These are phyloP conservation scores for Mus minutoides DNA, from an alignment of 2,797 vertebrate species.

Conservation along the genomic window DNA sequence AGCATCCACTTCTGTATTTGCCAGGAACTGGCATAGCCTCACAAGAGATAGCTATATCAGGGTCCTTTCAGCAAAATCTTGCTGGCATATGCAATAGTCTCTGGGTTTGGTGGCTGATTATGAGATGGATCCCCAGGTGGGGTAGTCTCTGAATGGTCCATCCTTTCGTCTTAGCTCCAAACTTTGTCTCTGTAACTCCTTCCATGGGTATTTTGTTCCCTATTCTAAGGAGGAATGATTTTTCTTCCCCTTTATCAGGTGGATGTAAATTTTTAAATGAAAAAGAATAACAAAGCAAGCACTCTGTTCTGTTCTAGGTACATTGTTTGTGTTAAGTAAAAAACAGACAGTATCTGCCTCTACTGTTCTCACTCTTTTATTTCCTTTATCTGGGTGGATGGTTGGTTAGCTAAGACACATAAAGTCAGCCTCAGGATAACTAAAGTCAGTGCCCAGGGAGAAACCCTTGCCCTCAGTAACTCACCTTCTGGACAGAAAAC, in stretches of 20 bases:
- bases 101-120: no score
- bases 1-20: no score
- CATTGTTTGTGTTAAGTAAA: not conserved
- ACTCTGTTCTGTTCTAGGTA: not conserved
- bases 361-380: not conserved
- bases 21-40: no score
- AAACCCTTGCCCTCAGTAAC: not conserved
- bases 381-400: not conserved
- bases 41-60: no score
- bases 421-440: not conserved
- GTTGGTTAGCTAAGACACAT: not conserved
- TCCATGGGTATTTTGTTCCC: no score
- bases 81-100: no score
- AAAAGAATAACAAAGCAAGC: not conserved
- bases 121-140: no score
- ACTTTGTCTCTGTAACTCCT: no score
- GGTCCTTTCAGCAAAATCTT: no score
- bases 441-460: not conserved
- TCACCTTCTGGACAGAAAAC: not conserved
- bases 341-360: not conserved
- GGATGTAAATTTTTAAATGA: conserved; percentile 25
- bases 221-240: no score
- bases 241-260: not conserved
- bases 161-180: no score
- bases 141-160: no score